Percentiles rank a stretch among this genome's conserved stretches.
Evolutionary conservation across 2,797 vertebrate genomes (phyloP).

Genomic region (Clarias platycephalus): DNA sequence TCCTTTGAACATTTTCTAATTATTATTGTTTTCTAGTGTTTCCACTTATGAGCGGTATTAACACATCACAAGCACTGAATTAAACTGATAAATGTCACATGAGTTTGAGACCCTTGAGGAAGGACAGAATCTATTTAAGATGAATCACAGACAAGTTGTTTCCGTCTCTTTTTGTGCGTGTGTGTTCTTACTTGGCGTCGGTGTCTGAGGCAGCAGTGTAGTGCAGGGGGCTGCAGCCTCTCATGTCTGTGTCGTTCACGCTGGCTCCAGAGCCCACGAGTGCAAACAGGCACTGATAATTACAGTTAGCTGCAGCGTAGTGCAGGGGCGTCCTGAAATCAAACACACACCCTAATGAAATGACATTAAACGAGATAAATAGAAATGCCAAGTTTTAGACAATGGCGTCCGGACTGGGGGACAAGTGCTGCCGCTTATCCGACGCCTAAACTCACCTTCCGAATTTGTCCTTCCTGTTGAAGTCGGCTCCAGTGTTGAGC

Average conservation of each 20-base stretch:
- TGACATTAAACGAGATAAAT: not conserved
- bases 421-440: not conserved
- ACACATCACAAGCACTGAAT: not conserved
- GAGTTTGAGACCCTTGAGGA: not conserved
- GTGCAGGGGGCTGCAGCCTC: conserved; percentile 95
- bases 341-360: not conserved
- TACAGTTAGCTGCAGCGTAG: conserved; percentile 98
- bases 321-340: conserved; percentile 89
- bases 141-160: not conserved
- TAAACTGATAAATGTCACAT: not conserved
- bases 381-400: not conserved
- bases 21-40: not conserved
- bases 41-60: not conserved
- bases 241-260: conserved; percentile 93
- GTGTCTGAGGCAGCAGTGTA: conserved; percentile 95
- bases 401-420: not conserved
- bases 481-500: conserved; percentile 94
- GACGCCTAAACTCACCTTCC: conserved; percentile 80
- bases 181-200: conserved; percentile 89
- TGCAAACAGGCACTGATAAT: conserved; percentile 99
- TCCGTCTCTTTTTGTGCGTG: not conserved
- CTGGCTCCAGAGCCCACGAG: conserved; percentile 97
- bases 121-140: not conserved
- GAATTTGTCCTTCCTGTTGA: conserved; percentile 96
- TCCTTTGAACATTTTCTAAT: not conserved